Evolutionary conservation across 2,888 invertebrate genomes (phyloP).

Genomic region (Acleris emargana): DNA sequence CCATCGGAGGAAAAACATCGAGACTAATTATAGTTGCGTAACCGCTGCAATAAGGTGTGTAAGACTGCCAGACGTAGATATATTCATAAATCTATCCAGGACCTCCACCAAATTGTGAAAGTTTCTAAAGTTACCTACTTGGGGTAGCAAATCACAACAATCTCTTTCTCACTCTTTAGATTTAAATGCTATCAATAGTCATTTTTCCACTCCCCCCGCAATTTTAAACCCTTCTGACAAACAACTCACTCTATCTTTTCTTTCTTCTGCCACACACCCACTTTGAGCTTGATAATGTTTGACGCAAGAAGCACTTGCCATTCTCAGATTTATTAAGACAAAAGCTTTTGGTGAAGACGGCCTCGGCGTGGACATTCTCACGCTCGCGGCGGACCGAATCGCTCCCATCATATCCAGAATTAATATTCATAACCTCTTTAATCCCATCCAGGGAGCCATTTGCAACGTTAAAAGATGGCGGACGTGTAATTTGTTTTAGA

Average conservation of each 20-base stretch:
- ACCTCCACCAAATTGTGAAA: conserved; percentile 26
- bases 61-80: conserved; percentile 23
- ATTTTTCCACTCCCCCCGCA: conserved; percentile 15
- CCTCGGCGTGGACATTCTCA: conserved; percentile 11
- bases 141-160: conserved; percentile 18
- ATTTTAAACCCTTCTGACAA: not conserved
- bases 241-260: not conserved
- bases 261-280: not conserved
- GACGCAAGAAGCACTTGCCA: not conserved
- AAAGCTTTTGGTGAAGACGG: conserved; percentile 11
- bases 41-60: conserved; percentile 25
- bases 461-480: no score
- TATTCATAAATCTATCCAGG: conserved; percentile 13
- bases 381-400: conserved; percentile 2
- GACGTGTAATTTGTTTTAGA: conserved; percentile 27
- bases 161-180: not conserved
- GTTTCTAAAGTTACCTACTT: conserved; percentile 20
- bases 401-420: conserved; percentile 23
- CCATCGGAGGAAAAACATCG: not conserved
- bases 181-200: conserved; percentile 6
- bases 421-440: conserved; percentile 38
- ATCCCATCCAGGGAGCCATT: no score
- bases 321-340: conserved; percentile 1
- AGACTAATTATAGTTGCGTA: not conserved
- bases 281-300: conserved; percentile 3